phyloP scores from a whole-genome alignment of 2,797 vertebrate species.

The Cercopithecus diana region DNA sequence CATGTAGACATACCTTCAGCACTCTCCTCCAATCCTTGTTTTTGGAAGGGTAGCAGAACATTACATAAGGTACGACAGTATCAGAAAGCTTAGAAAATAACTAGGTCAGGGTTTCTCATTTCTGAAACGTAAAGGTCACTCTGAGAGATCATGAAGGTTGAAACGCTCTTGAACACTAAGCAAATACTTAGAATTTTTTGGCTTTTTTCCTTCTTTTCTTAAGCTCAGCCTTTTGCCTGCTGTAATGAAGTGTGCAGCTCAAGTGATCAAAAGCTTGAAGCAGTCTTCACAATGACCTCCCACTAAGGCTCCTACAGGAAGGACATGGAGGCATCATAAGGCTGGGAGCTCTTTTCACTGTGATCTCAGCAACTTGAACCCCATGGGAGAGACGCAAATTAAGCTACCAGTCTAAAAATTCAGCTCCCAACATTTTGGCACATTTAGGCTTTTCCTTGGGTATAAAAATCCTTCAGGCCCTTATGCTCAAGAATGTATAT shows the following conservation, averaged over 20 bases:
- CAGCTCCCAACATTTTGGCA: conserved; percentile 63
- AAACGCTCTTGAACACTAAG: conserved; percentile 56
- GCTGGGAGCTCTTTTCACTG: background rate
- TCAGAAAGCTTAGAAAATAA: conserved; percentile 48
- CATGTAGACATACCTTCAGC: background rate
- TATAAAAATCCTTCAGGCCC: conserved; percentile 72
- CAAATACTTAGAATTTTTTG: conserved; percentile 70
- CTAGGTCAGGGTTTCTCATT: conserved; percentile 58
- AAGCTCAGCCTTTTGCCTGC: background rate
- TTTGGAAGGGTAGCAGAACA: background rate
- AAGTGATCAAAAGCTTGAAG: conserved; percentile 39
- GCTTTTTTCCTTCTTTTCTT: conserved; percentile 14
- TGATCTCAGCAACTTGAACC: background rate
- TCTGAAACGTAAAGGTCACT: conserved; percentile 57
- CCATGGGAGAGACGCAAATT: background rate
- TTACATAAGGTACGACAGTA: background rate
- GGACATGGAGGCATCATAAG: background rate
- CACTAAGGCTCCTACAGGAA: background rate
- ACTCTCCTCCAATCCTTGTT: background rate
- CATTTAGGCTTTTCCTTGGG: conserved; percentile 61
- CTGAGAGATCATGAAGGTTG: background rate
- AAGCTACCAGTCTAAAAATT: conserved; percentile 61
- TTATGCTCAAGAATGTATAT: conserved; percentile 74
- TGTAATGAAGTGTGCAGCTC: conserved; percentile 33
- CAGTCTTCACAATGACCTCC: background rate